Evolutionary conservation across 2,888 invertebrate genomes (phyloP), one percentile per base, ranked within the genome.

Genomic region (Hemaris fuciformis): DNA sequence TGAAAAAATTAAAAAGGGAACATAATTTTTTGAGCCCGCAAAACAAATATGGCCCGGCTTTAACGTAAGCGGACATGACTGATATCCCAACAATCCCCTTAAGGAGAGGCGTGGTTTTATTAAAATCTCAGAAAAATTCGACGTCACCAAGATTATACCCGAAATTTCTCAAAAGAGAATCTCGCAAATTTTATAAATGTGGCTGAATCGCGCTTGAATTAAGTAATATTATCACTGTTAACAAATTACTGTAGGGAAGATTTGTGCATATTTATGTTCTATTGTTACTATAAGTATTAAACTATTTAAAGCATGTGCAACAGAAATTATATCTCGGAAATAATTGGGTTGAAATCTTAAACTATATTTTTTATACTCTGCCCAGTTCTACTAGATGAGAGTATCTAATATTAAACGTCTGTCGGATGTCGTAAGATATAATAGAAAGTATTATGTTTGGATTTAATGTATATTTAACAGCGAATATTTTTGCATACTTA

Each of bases 1-100:
- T 61, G 66, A 63, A 72, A 75, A 77, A 83, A 83, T 79, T 79
- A 78, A 77, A 80, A 82, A 80, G 71, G 64, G 25, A n/a, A 75
- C 76, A 73, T 45, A 75, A 66, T 69, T 71, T 75, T 72, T 71
- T 69, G 64, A 66, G 68, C 64, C 65, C 68, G 62, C 64, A 69
- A 67, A 71, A 75, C 71, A 73, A 74, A 80, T 74, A 66, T 20
- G 64, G 63, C 61, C 38, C 27, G 25, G 60, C 66, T 66, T 68
- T 71, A 68, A 72, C 75, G 66, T 71, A 67, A 72, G 73, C 66
- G 69, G 69, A 65, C 67, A 71, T 77, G 73, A 76, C 67, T 70
- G 71, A 77, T 73, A 73, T 66, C 65, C 64, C 69, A 66, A 73
- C 73, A 70, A 75, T 77, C 73, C 71, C 67, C 72, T 74, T 66